Evolutionary conservation across 2,797 vertebrate species (phyloP).

Genomic region (Pteropus rufus): DNA sequence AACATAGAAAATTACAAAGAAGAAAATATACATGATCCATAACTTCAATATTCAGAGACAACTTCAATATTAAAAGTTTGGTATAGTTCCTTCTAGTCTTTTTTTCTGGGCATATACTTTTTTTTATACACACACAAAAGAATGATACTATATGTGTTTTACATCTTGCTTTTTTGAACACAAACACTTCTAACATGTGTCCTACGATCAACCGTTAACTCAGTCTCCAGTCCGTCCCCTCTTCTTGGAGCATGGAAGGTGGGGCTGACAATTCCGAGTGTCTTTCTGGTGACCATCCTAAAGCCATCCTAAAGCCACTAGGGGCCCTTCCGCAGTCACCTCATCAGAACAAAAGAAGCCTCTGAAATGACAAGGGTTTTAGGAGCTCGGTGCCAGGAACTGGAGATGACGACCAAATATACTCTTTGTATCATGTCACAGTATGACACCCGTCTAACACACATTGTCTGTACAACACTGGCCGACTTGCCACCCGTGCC

Average conservation of each 20-base stretch:
- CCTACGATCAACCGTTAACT: too few relatives aligned
- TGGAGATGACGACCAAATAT: neutral
- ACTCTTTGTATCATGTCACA: rapidly evolving
- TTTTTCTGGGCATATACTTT: too few relatives aligned
- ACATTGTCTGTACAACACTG: rapidly evolving
- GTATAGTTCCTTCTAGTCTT: too few relatives aligned
- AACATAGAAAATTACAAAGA: too few relatives aligned
- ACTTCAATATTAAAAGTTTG: too few relatives aligned
- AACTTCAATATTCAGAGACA: too few relatives aligned
- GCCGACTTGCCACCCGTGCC: neutral
- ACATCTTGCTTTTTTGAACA: too few relatives aligned
- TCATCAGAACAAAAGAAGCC: neutral
- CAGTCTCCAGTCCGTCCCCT: neutral
- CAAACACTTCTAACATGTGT: too few relatives aligned
- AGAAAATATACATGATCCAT: too few relatives aligned
- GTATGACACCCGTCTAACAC: rapidly evolving
- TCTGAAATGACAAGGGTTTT: neutral
- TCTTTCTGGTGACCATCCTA: neutral
- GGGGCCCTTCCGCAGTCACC: neutral
- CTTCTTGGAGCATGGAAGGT: neutral
- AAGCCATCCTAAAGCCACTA: neutral
- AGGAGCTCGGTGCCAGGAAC: neutral
- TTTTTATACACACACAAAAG: too few relatives aligned
- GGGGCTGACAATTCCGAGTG: neutral
- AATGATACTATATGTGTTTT: too few relatives aligned